Conservation (phyloP, 2,113 vertebrate genomes). For the Pollimyrus isidori region DNA sequence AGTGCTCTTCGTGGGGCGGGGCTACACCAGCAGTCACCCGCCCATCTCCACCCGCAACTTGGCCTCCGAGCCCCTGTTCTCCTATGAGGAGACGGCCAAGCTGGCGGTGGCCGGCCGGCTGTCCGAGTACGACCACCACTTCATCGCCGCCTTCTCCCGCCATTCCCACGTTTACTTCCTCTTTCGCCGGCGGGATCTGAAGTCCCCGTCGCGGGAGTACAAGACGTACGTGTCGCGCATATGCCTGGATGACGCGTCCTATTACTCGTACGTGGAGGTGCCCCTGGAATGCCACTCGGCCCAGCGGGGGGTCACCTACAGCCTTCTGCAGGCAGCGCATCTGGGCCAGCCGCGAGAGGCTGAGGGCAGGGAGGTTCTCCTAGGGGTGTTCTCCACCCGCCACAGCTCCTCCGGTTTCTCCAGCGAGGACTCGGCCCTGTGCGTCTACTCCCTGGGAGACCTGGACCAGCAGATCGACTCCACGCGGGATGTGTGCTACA, state of each 20-base stretch:
- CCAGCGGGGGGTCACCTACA: conserved; percentile 56
- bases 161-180: conserved; percentile 78
- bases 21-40: conserved; percentile 88
- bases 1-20: conserved; percentile 85
- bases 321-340: conserved; percentile 80
- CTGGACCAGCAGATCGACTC: conserved; percentile 77
- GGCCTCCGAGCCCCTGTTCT: conserved; percentile 78
- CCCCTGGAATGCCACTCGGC: conserved; percentile 70
- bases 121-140: conserved; percentile 92
- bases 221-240: conserved; percentile 82
- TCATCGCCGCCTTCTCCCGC: conserved; percentile 73
- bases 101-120: conserved; percentile 80
- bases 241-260: conserved; percentile 83
- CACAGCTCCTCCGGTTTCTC: conserved; percentile 58
- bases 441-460: conserved; percentile 74
- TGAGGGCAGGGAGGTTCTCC: conserved; percentile 63
- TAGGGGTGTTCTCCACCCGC: conserved; percentile 79
- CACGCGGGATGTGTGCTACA: conserved; percentile 89
- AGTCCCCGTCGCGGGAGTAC: conserved; percentile 75
- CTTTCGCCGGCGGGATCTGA: conserved; percentile 86
- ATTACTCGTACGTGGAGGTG: conserved; percentile 92
- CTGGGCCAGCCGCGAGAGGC: conserved; percentile 55
- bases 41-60: conserved; percentile 88
- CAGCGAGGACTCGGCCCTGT: conserved; percentile 75
- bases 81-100: conserved; percentile 92